These are phyloP conservation scores for Platorchestia sp. DNA, from an alignment of 1,140 invertebrate species.

Conservation along the genomic window DNA sequence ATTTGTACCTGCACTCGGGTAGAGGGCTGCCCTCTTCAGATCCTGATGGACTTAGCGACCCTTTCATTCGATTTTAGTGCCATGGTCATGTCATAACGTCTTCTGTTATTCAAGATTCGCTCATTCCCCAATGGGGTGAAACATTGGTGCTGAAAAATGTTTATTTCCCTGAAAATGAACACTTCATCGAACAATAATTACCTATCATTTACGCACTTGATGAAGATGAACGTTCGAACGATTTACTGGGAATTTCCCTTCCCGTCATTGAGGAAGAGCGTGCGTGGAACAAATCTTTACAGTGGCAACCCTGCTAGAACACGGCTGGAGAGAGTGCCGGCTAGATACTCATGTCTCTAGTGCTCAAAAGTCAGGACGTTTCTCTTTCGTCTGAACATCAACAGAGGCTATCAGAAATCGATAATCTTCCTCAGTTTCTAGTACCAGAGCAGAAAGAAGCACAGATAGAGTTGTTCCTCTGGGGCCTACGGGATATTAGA, in stretches of 20 bases:
- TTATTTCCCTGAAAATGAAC: not conserved
- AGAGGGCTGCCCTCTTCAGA: constrained; percentile 14
- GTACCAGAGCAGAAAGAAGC: not conserved
- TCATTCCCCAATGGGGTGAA: not conserved
- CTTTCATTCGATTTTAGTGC: constrained; percentile 7
- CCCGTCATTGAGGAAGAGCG: not conserved
- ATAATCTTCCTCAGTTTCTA: not conserved
- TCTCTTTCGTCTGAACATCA: not conserved
- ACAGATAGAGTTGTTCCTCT: not conserved
- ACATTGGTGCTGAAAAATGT: not conserved
- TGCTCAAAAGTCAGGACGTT: not conserved
- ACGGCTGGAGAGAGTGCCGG: not conserved
- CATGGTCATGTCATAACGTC: not conserved
- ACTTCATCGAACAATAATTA: not conserved
- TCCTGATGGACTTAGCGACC: constrained; percentile 23
- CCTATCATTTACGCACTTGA: not conserved
- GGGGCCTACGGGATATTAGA: constrained; percentile 1
- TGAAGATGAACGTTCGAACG: constrained; percentile 40
- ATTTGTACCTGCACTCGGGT: not conserved
- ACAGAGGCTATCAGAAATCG: not conserved
- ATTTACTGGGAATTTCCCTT: not conserved
- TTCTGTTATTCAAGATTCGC: constrained; percentile 2
- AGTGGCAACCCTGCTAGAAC: not conserved
- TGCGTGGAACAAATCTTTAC: not conserved
- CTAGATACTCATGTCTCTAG: not conserved